These are phyloP conservation scores for Hippocampus comes DNA, from an alignment of 2,113 vertebrate genomes.

Conservation along the genomic window DNA sequence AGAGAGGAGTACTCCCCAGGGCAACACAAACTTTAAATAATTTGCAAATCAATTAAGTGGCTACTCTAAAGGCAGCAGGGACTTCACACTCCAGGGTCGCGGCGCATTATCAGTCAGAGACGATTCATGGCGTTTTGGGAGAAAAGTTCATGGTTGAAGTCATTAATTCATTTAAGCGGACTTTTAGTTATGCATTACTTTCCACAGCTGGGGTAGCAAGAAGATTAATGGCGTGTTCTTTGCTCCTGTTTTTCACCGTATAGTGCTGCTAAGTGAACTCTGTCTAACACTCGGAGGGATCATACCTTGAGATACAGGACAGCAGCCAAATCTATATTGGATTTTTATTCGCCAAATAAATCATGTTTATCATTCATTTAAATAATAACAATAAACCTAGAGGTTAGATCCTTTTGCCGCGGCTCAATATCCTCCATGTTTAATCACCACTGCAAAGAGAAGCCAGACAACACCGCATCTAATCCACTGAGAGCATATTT, in stretches of 20 bases:
- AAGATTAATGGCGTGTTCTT: constrained; percentile 81
- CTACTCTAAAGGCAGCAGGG: constrained; percentile 85
- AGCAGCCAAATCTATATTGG: constrained; percentile 58
- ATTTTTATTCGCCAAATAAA: constrained; percentile 53
- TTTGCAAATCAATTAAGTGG: constrained; percentile 98
- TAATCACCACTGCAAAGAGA: constrained; percentile 20
- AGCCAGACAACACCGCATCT: constrained; percentile 19
- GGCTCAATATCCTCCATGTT: constrained; percentile 15
- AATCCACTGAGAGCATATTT: constrained; percentile 32
- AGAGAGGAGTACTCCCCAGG: constrained; percentile 82
- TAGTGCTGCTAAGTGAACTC: constrained; percentile 53
- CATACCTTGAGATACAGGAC: constrained; percentile 43
- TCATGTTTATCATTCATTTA: constrained; percentile 51
- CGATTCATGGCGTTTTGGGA: constrained; percentile 93
- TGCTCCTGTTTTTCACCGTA: constrained; percentile 50
- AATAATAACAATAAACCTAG: constrained; percentile 40
- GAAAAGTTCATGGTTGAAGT: constrained; percentile 96
- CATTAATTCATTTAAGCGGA: constrained; percentile 96
- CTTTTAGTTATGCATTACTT: constrained; percentile 92
- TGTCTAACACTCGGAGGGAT: constrained; percentile 34
- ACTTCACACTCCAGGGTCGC: constrained; percentile 89
- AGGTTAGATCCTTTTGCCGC: constrained; percentile 25
- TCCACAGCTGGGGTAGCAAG: constrained; percentile 83
- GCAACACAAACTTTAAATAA: constrained; percentile 95
- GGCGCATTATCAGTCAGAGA: constrained; percentile 86